phyloP scores from a whole-genome alignment of 37 sponge, comb jelly and placozoan genomes.

The Mnemiopsis leidyi region DNA sequence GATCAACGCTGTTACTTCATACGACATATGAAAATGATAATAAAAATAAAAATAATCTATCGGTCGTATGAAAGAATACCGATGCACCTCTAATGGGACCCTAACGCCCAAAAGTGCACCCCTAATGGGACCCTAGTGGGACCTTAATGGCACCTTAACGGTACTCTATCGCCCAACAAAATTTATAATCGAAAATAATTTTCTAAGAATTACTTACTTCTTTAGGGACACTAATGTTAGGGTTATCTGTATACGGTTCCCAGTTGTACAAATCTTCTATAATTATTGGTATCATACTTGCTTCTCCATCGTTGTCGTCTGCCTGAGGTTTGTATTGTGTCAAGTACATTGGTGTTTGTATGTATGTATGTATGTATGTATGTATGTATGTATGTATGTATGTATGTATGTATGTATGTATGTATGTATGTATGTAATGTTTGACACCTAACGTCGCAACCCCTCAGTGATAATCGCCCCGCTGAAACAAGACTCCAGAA shows the following conservation, averaged over 20 bases:
- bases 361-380: not conserved
- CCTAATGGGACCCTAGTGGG: too few relatives aligned
- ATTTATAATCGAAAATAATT: too few relatives aligned
- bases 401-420: not conserved
- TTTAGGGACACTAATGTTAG: conserved; percentile 10
- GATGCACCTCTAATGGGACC: too few relatives aligned
- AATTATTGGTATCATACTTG: not conserved
- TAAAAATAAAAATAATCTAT: too few relatives aligned
- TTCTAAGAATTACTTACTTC: conserved; percentile 1
- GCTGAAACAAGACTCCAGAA: not conserved
- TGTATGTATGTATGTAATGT: not conserved
- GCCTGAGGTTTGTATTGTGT: not conserved
- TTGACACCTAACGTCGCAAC: too few relatives aligned
- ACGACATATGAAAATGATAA: too few relatives aligned
- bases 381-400: not conserved
- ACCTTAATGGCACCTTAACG: too few relatives aligned
- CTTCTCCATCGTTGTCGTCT: conserved; percentile 34
- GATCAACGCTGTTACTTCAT: too few relatives aligned
- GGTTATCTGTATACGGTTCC: conserved; percentile 28
- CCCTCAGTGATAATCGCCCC: conserved; percentile 42
- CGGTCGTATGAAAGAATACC: too few relatives aligned
- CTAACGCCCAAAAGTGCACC: too few relatives aligned
- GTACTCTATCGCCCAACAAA: too few relatives aligned
- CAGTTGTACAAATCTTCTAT: conserved; percentile 44
- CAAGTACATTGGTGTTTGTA: too few relatives aligned